A percentile compares a stretch with the other conserved stretches of the same genome.
Conservation (phyloP, 2,113 vertebrate species). For the Danio rerio region GRCz12tu NC_133183.1:21368501-21369000, state of each 20-base stretch:
- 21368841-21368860: not conserved
- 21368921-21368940: not conserved
- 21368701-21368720: not conserved
- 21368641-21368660: not conserved
- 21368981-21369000: not conserved
- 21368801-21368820: not conserved
- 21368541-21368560: not conserved
- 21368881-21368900: not conserved
- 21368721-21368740: not conserved
- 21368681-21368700: not conserved
- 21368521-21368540: not conserved
- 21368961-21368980: not conserved
- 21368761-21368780: not conserved
- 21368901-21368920: not conserved
- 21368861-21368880: not conserved
- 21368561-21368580: not conserved
- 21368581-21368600: not conserved
- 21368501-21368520: constrained; percentile 76
- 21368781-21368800: not conserved
- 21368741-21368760: not conserved
- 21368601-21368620: not conserved
- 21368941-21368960: not conserved
- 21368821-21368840: too few relatives aligned
- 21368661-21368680: not conserved
- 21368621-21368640: not conserved